A percentile compares a stretch with the other conserved stretches of the same genome.
Conservation (phyloP, 2,797 vertebrate species). For the Spinus pinus region DNA sequence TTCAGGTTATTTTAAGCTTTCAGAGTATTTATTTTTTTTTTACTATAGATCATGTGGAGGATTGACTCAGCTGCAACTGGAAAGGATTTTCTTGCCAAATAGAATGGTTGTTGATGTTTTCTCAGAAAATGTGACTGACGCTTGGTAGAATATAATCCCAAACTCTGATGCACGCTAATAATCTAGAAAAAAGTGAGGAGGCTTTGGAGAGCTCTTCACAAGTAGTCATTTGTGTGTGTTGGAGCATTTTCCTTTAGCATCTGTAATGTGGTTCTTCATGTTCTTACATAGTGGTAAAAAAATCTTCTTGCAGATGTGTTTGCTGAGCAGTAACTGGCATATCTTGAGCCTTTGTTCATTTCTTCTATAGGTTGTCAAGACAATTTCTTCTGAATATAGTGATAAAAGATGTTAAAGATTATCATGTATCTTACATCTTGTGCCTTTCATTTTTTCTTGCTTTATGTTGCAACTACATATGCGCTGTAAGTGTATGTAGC, state of each 20-base stretch:
- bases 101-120: neutral
- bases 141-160: neutral
- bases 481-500: neutral
- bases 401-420: neutral
- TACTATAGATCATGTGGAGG: neutral
- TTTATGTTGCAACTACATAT: neutral
- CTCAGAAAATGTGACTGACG: neutral
- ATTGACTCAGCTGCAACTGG: conserved; percentile 16
- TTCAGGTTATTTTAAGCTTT: conserved; percentile 30
- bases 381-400: neutral
- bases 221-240: neutral
- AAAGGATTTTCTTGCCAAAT: conserved; percentile 1
- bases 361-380: neutral
- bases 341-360: neutral
- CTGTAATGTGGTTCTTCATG: neutral
- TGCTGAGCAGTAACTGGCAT: neutral
- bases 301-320: neutral
- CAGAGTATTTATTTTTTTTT: neutral
- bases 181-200: neutral
- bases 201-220: neutral
- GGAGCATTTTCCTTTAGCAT: neutral
- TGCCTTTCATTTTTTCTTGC: neutral
- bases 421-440: neutral
- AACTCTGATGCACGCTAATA: neutral
- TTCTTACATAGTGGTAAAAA: neutral